These are phyloP conservation scores for Heteronetta atricapilla DNA, from an alignment of 2,113 vertebrate species.

Conservation along the genomic window DNA sequence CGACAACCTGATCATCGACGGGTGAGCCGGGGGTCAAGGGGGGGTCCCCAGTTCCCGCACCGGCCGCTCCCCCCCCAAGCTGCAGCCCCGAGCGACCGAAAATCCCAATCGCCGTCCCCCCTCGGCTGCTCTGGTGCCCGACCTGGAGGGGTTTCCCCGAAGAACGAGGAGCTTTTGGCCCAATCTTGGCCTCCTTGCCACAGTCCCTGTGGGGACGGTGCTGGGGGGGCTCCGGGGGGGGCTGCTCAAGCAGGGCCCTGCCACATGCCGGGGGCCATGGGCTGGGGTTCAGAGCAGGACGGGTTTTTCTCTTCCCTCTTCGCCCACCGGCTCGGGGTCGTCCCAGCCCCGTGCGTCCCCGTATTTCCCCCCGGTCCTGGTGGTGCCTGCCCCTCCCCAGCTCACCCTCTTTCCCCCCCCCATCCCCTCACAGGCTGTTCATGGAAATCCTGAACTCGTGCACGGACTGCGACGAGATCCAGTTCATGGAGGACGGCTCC, in stretches of 20 bases:
- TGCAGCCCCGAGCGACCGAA: not conserved
- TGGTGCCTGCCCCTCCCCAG: not conserved
- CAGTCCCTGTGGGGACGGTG: too few relatives aligned
- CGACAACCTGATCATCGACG: constrained; percentile 78
- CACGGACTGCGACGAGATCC: constrained; percentile 80
- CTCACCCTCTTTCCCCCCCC: not conserved
- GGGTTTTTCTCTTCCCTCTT: too few relatives aligned
- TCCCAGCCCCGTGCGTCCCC: too few relatives aligned
- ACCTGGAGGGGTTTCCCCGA: not conserved
- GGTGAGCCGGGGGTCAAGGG: constrained; percentile 45
- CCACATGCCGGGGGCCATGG: not conserved
- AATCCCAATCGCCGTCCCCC: not conserved
- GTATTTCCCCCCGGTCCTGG: accelerated
- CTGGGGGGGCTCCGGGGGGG: not conserved
- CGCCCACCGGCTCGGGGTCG: too few relatives aligned
- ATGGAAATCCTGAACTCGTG: constrained; percentile 83
- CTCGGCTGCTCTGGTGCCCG: not conserved
- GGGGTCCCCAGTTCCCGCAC: too few relatives aligned
- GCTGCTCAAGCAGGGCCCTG: not conserved
- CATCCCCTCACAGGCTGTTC: constrained; percentile 63
- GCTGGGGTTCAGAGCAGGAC: too few relatives aligned
- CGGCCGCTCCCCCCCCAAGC: not conserved
- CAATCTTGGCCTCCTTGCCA: not conserved
- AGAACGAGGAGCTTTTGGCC: not conserved
- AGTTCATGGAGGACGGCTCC: constrained; percentile 82